These are phyloP conservation scores for Talpa occidentalis DNA, from an alignment of 2,113 vertebrate species.

Conservation along the genomic window DNA sequence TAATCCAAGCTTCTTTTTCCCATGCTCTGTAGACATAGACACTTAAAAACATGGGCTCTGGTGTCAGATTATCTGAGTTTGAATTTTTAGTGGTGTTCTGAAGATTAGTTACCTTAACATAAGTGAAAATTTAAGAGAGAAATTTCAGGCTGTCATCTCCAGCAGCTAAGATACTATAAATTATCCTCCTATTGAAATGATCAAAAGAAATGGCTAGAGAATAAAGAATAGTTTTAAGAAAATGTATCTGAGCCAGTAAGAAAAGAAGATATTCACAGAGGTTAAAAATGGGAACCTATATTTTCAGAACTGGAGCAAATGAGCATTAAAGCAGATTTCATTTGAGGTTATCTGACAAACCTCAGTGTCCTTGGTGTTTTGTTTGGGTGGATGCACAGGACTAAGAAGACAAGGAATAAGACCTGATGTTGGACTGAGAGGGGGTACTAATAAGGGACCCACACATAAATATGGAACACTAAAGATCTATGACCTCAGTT, in stretches of 20 bases:
- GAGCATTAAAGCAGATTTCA: background rate
- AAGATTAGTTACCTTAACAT: background rate
- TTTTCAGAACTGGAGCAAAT: background rate
- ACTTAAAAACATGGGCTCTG: background rate
- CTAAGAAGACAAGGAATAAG: background rate
- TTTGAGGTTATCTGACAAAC: background rate
- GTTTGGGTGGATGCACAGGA: background rate
- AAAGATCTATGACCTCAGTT: background rate
- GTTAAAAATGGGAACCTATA: background rate
- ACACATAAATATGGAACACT: background rate
- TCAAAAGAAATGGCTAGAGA: background rate
- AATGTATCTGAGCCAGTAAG: background rate
- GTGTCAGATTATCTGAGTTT: background rate
- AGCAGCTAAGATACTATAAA: background rate
- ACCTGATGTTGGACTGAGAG: background rate
- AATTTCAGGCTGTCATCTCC: background rate
- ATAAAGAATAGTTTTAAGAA: background rate
- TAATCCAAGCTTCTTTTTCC: background rate
- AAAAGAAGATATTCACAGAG: background rate
- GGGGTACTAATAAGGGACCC: background rate
- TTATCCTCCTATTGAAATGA: background rate
- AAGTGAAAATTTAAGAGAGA: background rate
- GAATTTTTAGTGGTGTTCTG: background rate
- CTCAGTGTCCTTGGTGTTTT: background rate
- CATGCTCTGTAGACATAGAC: background rate